Conservation (phyloP, 2,113 vertebrate species). For the Suricata suricatta region DNA sequence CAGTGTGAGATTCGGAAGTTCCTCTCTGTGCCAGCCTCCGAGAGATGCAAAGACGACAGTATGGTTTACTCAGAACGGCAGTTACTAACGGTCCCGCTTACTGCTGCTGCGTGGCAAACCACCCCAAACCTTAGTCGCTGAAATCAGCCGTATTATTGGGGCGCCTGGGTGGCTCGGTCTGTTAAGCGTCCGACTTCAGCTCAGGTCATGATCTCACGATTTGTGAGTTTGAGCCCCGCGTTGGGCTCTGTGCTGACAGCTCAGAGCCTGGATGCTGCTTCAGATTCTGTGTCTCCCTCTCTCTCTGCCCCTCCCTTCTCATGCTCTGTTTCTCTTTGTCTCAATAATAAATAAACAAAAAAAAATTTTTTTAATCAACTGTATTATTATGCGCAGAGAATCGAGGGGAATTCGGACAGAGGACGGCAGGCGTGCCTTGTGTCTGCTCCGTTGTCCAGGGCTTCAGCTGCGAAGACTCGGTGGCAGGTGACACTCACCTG, state of each 20-base stretch:
- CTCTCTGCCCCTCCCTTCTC: too few species aligned
- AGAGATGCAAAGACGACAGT: background rate
- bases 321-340: too few species aligned
- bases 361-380: background rate
- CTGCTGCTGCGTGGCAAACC: fast-evolving
- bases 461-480: background rate
- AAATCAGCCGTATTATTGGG: background rate
- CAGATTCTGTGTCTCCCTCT: too few species aligned
- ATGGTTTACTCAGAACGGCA: fast-evolving
- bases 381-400: background rate
- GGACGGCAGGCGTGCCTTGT: background rate
- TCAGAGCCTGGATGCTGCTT: too few species aligned
- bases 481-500: background rate
- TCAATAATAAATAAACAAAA: too few species aligned
- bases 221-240: too few species aligned
- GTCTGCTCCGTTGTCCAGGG: fast-evolving
- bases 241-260: too few species aligned
- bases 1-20: background rate
- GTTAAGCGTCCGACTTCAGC: too few species aligned
- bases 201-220: too few species aligned
- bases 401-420: background rate
- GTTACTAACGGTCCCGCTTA: background rate
- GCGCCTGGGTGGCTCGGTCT: too few species aligned
- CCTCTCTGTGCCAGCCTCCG: background rate
- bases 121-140: background rate